Base-by-base conservation (phyloP, 2,888 invertebrate genomes). In the Ryuthela nishihirai region DNA sequence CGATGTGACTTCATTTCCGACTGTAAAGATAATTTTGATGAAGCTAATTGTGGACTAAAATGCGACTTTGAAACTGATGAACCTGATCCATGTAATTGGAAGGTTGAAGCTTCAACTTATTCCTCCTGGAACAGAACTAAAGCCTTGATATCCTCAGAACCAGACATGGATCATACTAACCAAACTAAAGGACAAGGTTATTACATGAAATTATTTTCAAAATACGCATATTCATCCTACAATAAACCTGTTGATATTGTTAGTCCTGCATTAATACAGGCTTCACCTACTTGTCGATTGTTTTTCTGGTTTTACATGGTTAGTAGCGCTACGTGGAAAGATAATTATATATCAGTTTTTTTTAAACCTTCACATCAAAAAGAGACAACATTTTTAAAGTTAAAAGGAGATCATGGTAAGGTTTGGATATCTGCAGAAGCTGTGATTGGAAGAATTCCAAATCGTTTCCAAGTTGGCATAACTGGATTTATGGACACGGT, bases 1-100 rank as follows among this genome's bases (percentile, higher is more conserved):
- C 49, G 62, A 6, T 65, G 65, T 29, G 65, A 65, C 34, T 65
- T 65, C 34, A 61, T 41, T 34, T 24, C 24, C 2, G 61, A 65
- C 29, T 65, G 65, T 38, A 6, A 25, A 32, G 61, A 65, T 36
- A 50, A 46, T 4, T 39, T 32, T 2, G 65, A 65, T 29, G 65
- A 65, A 48, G 17, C 6, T 1, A 35, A 42, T 17, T 65, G 65
- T 32, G 65, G 65, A 5, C 25, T 29, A 1, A 20, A 47, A 10
- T 63, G 63, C 25, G 54, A 63, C n/a, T 63, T 63, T 32, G 63
- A 63, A 39, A 43, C 15, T 0, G 42, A 43, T 20, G 60, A 55
- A 44, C 42, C 48, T 1, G 36, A 46, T 15, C 52, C 52, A 3
- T 63, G 63, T 39, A 44, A 63, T 18, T 63, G 63, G 63, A 18